These are phyloP conservation scores for Cerastoderma edule DNA, from an alignment of 2,888 invertebrate species.

Conservation along the genomic window DNA sequence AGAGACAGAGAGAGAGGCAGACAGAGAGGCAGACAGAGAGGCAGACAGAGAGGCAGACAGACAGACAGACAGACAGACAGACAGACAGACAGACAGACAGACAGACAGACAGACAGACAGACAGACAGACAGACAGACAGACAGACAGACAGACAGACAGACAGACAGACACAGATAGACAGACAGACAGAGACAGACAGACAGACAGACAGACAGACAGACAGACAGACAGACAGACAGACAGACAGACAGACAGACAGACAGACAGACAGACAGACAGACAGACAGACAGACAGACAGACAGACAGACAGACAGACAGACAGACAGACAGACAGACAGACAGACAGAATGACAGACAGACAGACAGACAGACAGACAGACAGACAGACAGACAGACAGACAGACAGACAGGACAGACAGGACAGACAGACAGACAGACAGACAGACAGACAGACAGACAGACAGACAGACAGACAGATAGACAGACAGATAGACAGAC, in stretches of 20 bases:
- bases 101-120: conserved; percentile 5
- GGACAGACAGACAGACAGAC: too few relatives aligned
- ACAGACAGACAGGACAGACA: too few relatives aligned
- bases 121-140: conserved; percentile 5
- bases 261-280: conserved; percentile 14
- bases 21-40: too few relatives aligned
- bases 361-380: conserved; percentile 22
- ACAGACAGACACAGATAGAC: too few relatives aligned
- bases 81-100: conserved; percentile 1
- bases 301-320: conserved; percentile 22
- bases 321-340: conserved; percentile 22
- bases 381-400: conserved; percentile 21
- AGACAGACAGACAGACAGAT: too few relatives aligned
- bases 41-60: too few relatives aligned
- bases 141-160: conserved; percentile 5
- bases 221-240: not conserved
- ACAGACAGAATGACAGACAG: too few relatives aligned
- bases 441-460: too few relatives aligned
- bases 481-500: too few relatives aligned
- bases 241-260: too few relatives aligned
- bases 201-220: conserved; percentile 10
- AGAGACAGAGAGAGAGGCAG: too few relatives aligned
- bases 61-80: not conserved
- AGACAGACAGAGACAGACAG: conserved; percentile 4
- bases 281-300: conserved; percentile 18